These are phyloP conservation scores for Gadopsis bispinosus DNA, from an alignment of 2,797 vertebrate species.

Conservation along the genomic window DNA sequence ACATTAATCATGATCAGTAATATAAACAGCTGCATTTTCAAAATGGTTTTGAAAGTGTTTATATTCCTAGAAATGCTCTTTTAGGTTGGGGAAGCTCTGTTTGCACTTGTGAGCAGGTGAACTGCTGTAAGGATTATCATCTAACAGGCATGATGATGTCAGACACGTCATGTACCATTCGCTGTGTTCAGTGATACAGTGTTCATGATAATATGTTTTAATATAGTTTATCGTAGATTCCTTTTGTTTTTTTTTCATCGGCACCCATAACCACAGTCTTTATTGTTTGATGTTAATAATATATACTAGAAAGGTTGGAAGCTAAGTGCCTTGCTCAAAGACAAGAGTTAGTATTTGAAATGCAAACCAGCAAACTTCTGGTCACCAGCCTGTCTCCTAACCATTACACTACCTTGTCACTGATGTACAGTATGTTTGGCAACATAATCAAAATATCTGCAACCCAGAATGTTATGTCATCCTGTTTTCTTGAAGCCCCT, in stretches of 20 bases:
- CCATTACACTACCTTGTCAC: background rate
- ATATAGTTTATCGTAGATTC: constrained; percentile 32
- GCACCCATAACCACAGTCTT: background rate
- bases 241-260: constrained; percentile 9
- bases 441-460: constrained; percentile 35
- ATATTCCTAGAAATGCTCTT: constrained; percentile 20
- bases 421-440: constrained; percentile 18
- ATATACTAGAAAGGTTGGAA: constrained; percentile 5
- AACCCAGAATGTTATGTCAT: constrained; percentile 14
- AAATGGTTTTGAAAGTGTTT: background rate
- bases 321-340: constrained; percentile 20
- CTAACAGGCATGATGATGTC: constrained; percentile 37
- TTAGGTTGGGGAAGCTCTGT: constrained; percentile 10
- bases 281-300: constrained; percentile 23
- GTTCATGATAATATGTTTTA: constrained; percentile 34
- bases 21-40: background rate
- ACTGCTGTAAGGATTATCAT: constrained; percentile 33
- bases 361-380: constrained; percentile 19
- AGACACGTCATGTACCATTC: constrained; percentile 17
- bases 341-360: constrained; percentile 3
- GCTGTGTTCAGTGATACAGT: constrained; percentile 28
- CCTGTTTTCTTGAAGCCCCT: constrained; percentile 26
- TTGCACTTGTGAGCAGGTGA: constrained; percentile 21
- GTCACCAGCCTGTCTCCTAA: constrained; percentile 15
- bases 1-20: background rate